Evolutionary conservation across 2,888 invertebrate species (phyloP).

Genomic region (Peribatodes rhomboidaria): DNA sequence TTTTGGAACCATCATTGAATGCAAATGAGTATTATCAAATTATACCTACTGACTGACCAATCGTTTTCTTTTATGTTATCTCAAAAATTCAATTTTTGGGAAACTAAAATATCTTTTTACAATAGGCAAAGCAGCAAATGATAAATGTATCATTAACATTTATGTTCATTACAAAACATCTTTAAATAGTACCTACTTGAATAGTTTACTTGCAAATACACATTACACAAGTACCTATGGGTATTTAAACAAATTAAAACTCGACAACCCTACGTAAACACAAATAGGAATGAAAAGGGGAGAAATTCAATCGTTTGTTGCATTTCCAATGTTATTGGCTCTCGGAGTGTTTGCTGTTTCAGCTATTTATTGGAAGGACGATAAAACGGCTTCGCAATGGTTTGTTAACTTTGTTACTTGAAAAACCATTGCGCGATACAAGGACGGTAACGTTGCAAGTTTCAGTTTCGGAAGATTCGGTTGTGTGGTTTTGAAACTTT

Average conservation of each 20-base stretch:
- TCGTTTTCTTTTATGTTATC: too few relatives aligned
- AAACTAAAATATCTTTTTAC: too few relatives aligned
- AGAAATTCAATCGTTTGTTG: slow-evolving; percentile 66
- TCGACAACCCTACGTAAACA: slow-evolving; percentile 51
- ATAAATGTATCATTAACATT: too few relatives aligned
- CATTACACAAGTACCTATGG: neutral
- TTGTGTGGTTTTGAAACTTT: neutral
- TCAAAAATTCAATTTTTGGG: too few relatives aligned
- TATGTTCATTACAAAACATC: too few relatives aligned
- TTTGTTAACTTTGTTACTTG: slow-evolving; percentile 31
- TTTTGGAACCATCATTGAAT: too few relatives aligned
- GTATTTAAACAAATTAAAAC: slow-evolving; percentile 14
- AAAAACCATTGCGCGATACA: slow-evolving; percentile 16
- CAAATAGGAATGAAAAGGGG: slow-evolving; percentile 55
- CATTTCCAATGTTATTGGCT: slow-evolving; percentile 59
- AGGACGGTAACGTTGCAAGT: slow-evolving; percentile 9
- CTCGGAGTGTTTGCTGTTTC: slow-evolving; percentile 43
- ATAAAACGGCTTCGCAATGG: slow-evolving; percentile 30
- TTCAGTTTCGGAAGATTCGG: neutral
- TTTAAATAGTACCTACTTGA: too few relatives aligned
- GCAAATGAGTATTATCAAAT: too few relatives aligned
- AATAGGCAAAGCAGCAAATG: too few relatives aligned
- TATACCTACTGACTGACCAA: too few relatives aligned
- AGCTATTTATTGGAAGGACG: slow-evolving; percentile 38
- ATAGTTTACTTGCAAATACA: too few relatives aligned